phyloP scores from a whole-genome alignment of 2,797 vertebrate genomes.

The Silurus lanzhouensis region DNA sequence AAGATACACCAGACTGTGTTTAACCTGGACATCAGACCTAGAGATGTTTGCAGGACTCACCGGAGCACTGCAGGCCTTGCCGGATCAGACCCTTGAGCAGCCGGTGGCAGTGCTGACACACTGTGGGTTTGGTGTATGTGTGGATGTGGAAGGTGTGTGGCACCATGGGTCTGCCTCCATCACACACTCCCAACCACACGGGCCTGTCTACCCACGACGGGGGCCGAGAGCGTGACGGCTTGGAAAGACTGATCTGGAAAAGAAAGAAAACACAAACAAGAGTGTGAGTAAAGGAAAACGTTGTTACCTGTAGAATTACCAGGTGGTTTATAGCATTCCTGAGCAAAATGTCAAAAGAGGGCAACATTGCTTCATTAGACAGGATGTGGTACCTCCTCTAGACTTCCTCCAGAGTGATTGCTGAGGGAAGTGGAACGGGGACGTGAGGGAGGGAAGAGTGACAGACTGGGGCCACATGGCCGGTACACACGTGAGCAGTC shows the following conservation, averaged over 20 bases:
- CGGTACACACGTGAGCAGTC: constrained; percentile 79
- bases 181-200: constrained; percentile 65
- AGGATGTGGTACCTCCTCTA: constrained; percentile 69
- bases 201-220: constrained; percentile 70
- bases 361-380: no score
- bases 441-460: constrained; percentile 69
- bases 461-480: constrained; percentile 78
- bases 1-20: no score
- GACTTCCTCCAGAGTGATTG: constrained; percentile 71
- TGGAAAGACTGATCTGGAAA: constrained; percentile 73
- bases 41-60: constrained; percentile 56
- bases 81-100: constrained; percentile 79
- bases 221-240: constrained; percentile 63
- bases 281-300: neutral
- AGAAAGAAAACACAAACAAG: neutral
- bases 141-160: constrained; percentile 82
- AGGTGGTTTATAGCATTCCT: neutral
- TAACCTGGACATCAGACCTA: neutral
- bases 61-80: constrained; percentile 79
- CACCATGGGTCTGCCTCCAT: constrained; percentile 58
- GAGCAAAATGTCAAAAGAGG: neutral
- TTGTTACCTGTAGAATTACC: neutral
- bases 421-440: constrained; percentile 65
- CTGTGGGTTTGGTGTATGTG: constrained; percentile 77
- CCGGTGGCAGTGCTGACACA: constrained; percentile 74